phyloP scores from a whole-genome alignment of 2,888 invertebrate genomes.

The Plagodis pulveraria region DNA sequence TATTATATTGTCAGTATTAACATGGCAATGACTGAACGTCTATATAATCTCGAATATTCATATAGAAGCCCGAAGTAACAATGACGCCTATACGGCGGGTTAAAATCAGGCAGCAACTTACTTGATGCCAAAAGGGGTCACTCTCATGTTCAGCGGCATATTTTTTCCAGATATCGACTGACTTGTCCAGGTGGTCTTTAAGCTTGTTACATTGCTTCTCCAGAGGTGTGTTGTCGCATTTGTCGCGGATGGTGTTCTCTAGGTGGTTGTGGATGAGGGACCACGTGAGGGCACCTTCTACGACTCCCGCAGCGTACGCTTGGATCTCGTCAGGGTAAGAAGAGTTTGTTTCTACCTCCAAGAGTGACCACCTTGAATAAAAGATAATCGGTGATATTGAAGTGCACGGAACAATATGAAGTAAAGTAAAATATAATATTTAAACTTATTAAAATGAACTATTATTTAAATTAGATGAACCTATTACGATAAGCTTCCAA shows the following conservation, averaged over 20 bases:
- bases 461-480: too few relatives aligned
- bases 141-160: constrained; percentile 76
- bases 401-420: too few relatives aligned
- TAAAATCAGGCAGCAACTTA: constrained; percentile 49
- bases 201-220: constrained; percentile 87
- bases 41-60: too few relatives aligned
- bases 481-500: too few relatives aligned
- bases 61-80: too few relatives aligned
- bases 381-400: too few relatives aligned
- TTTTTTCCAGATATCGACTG: constrained; percentile 86
- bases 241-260: constrained; percentile 87
- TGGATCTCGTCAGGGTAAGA: constrained; percentile 91
- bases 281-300: constrained; percentile 93
- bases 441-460: too few relatives aligned
- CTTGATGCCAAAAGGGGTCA: constrained; percentile 94
- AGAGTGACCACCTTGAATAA: constrained; percentile 89
- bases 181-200: constrained; percentile 86
- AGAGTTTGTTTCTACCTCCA: constrained; percentile 91
- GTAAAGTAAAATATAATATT: too few relatives aligned
- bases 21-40: too few relatives aligned
- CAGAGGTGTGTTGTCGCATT: constrained; percentile 76
- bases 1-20: too few relatives aligned
- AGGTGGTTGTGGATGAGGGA: constrained; percentile 92
- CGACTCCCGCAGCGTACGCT: constrained; percentile 93
- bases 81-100: not conserved